Evolutionary conservation across 1,140 invertebrate species (phyloP).

Genomic region (Meloidogyne exigua): DNA sequence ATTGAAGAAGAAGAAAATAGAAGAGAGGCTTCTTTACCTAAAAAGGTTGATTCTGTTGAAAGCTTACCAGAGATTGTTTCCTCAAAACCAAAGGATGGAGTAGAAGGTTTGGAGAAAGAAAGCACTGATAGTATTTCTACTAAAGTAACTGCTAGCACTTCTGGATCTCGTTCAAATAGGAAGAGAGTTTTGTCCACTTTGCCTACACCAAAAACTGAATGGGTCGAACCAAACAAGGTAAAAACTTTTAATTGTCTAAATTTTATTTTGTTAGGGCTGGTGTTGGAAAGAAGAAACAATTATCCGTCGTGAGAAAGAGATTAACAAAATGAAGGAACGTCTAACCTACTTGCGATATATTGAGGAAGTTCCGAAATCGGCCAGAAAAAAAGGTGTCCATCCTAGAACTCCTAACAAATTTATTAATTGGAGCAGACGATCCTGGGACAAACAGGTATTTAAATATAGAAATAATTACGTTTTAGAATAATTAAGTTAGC

Average conservation of each 20-base stretch:
- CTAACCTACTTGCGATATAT: conserved; percentile 17
- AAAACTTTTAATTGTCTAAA: not conserved
- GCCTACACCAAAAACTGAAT: conserved; percentile 1
- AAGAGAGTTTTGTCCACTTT: not conserved
- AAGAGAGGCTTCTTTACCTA: not conserved
- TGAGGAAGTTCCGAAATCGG: not conserved
- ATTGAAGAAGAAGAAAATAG: conserved; percentile 24
- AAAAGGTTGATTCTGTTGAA: not conserved
- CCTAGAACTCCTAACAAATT: conserved; percentile 23
- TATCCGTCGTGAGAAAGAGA: conserved; percentile 17
- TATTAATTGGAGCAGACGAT: conserved; percentile 16
- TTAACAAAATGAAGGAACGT: conserved; percentile 18
- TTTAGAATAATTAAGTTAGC: too few species aligned
- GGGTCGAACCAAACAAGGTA: conserved; percentile 15
- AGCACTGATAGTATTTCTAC: not conserved
- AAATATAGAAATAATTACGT: not conserved
- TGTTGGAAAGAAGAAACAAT: conserved; percentile 7
- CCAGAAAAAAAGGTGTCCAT: conserved; percentile 7
- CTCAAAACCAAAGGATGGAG: not conserved
- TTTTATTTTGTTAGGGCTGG: conserved; percentile 18
- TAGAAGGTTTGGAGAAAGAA: not conserved
- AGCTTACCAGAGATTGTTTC: not conserved
- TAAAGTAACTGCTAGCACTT: not conserved
- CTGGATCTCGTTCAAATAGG: not conserved
- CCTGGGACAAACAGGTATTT: conserved; percentile 23